Evolutionary conservation across 1,140 invertebrate species (phyloP), one percentile per base, ranked within the genome.

Genomic region (Zaprionus vittiger): DNA sequence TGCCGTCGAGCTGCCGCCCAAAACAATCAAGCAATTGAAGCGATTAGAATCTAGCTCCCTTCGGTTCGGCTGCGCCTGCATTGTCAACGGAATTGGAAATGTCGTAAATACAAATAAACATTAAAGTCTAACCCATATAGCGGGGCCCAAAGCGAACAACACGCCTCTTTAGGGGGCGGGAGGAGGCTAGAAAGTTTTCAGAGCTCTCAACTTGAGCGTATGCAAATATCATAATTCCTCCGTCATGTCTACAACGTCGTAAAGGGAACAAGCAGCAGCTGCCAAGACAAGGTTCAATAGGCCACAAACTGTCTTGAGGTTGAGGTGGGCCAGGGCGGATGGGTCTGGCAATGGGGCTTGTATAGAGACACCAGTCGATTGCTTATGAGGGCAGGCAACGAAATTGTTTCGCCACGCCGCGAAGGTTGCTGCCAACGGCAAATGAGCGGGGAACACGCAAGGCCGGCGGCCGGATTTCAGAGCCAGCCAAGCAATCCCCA

Each of bases 221-320:
- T 90, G 86, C 85, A 90, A 90, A 90, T 90, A 90, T 90, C 82
- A 90, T 90, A 90, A 90, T 89, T 89, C 71, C 70, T 60, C 67
- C 64, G 73, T 80, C 82, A 56, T 73, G 71, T 84, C 79, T 81
- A 66, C 77, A 77, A 68, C 66, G 72, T 68, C 67, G 47, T 79
- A 70, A 80, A 65, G 66, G 54, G 62, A 60, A 52, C 67, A 63
- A 47, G 62, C 49, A 66, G 63, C 78, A 61, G 75, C 68, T 77
- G 69, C 72, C 75, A 69, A 59, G 62, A 69, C 64, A 71, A 59
- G 31, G 54, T 31, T 41, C 68, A 73, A 70, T 77, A 73, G 72
- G 79, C 75, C 79, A 76, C 81, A 84, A 84, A 68, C 76, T 66
- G 72, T 66, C 47, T 72, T 60, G 26, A 52, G 77, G 31, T 59